Evolutionary conservation across 2,888 invertebrate species (phyloP).

Genomic region (Oscheius sp.): DNA sequence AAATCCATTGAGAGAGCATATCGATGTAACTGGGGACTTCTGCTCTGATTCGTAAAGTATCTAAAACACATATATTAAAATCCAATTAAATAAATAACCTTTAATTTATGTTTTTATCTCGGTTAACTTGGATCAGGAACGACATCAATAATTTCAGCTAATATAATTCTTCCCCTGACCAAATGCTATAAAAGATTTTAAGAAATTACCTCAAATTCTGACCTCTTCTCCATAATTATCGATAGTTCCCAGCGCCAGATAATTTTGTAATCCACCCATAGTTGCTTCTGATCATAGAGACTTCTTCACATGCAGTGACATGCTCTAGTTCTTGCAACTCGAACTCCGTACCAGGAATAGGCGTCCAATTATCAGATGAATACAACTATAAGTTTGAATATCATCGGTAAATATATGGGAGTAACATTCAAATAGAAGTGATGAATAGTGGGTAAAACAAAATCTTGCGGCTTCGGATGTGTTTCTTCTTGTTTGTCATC

Average conservation of each 20-base stretch:
- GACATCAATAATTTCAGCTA: constrained; percentile 72
- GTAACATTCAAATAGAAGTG: constrained; percentile 79
- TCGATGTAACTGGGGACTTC: constrained; percentile 96
- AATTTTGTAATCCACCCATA: constrained; percentile 91
- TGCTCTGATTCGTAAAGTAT: constrained; percentile 94
- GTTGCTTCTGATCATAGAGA: constrained; percentile 80
- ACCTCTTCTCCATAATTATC: constrained; percentile 98
- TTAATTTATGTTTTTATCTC: constrained; percentile 94
- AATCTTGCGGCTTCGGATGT: constrained; percentile 79
- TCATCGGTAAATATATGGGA: too few relatives aligned
- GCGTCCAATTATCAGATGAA: constrained; percentile 83
- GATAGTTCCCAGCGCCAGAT: constrained; percentile 93
- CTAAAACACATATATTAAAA: too few relatives aligned
- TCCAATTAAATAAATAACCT: constrained; percentile 77
- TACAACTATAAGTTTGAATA: constrained; percentile 86
- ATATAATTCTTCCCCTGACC: constrained; percentile 70
- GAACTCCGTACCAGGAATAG: constrained; percentile 75
- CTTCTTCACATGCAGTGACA: constrained; percentile 61
- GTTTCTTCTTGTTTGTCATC: constrained; percentile 69
- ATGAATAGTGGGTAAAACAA: constrained; percentile 87
- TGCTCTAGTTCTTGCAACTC: constrained; percentile 68
- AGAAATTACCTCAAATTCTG: constrained; percentile 71
- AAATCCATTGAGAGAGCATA: constrained; percentile 92
- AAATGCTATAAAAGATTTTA: constrained; percentile 57
- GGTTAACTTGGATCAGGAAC: constrained; percentile 99